Percentiles rank a stretch among this genome's conserved stretches.
phyloP scores from a whole-genome alignment of 2,888 invertebrate species.

The Aphelenchoides bicaudatus region DNA sequence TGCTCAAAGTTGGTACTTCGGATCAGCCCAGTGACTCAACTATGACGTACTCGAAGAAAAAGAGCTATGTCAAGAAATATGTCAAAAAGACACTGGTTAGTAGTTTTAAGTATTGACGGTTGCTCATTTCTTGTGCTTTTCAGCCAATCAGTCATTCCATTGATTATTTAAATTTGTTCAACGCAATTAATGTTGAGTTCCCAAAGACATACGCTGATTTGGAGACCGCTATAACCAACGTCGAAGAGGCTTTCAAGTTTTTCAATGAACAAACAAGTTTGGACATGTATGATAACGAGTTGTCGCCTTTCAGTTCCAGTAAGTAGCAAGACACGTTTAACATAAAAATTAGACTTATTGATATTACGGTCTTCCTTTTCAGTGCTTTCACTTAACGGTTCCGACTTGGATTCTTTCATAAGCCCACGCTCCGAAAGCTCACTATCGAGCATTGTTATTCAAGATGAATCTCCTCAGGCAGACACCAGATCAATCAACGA shows the following conservation, averaged over 20 bases:
- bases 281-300: neutral
- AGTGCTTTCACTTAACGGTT: too few species aligned
- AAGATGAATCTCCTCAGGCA: too few species aligned
- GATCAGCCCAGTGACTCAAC: neutral
- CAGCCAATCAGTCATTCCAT: slow-evolving; percentile 47
- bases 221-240: slow-evolving; percentile 32
- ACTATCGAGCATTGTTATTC: too few species aligned
- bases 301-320: neutral
- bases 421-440: too few species aligned
- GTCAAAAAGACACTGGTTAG: slow-evolving; percentile 23
- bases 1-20: slow-evolving; percentile 8
- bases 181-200: slow-evolving; percentile 40
- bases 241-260: slow-evolving; percentile 33
- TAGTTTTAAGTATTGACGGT: neutral
- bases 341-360: too few species aligned
- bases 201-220: slow-evolving; percentile 40
- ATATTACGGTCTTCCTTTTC: too few species aligned
- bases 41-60: neutral
- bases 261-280: slow-evolving; percentile 43
- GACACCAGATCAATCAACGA: too few species aligned
- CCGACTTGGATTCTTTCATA: too few species aligned
- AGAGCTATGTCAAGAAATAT: slow-evolving; percentile 9
- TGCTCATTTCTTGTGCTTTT: neutral
- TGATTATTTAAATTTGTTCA: slow-evolving; percentile 43
- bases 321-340: too few species aligned